Base-by-base conservation (phyloP, 1,140 invertebrate genomes). In the Cydia splendana region DNA sequence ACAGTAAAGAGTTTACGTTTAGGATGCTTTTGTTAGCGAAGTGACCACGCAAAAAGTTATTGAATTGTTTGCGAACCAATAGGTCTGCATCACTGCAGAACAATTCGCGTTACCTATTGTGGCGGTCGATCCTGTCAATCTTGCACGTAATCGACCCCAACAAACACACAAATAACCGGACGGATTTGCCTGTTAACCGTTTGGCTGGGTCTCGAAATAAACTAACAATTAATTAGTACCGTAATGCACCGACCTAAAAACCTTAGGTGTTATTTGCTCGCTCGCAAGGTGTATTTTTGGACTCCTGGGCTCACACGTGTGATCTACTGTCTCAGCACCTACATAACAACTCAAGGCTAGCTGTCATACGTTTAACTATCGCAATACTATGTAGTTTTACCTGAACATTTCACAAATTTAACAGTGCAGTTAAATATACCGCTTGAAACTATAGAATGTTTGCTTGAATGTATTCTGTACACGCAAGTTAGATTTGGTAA, bases 251-350 rank as follows among this genome's bases (percentile, higher is more conserved):
- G 74, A 65, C 74, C 74, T 75, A 53, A 57, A 75, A 75, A 75
- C 74, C 74, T 75, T 75, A 75, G 67, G 67, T 75, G 74, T 53
- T 75, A 75, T 75, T 65, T 65, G 74, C 74, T 20, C 51, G 51
- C 51, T 53, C 53, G 76, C 45, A 75, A 79, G 74, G 78, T 84
- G 78, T 86, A 86, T 85, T 86, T 86, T 85, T 42, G 79, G 78
- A 78, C 73, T 79, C 65, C 78, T 80, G 77, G 78, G 80, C 67
- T 45, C 28, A 38, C 67, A 42, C 65, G 65, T 20, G 67, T n/a
- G 65, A 28, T 65, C 62, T 65, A 65, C 34, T 71, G 67, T 38
- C 34, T 62, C 24, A 18, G 30, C 65, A 69, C 15, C 65, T 65
- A 69, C 28, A 69, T 15, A 69, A 69, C 30, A 69, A 38, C 67